Evolutionary conservation across 2,888 invertebrate genomes (phyloP).

Genomic region (Drosophila prostipennis): DNA sequence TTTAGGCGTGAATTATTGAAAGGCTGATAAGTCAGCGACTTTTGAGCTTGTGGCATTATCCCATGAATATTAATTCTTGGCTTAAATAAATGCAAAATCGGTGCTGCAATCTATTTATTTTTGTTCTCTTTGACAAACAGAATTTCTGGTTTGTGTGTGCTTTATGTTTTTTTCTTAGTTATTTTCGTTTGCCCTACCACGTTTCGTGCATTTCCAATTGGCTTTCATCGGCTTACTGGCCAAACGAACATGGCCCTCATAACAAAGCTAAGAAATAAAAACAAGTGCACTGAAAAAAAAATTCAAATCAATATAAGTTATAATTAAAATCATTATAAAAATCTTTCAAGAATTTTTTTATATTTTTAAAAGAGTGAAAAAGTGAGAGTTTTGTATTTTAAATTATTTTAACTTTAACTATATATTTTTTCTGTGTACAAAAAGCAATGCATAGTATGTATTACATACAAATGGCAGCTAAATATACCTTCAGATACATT

Average conservation of each 20-base stretch:
- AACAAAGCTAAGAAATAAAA: slow-evolving; percentile 24
- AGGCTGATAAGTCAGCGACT: slow-evolving; percentile 29
- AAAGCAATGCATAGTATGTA: not conserved
- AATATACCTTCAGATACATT: slow-evolving; percentile 33
- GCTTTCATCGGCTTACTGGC: slow-evolving; percentile 50
- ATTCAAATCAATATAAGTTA: too few relatives aligned
- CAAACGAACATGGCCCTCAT: slow-evolving; percentile 39
- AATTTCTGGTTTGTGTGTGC: slow-evolving; percentile 19
- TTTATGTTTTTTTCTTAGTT: not conserved
- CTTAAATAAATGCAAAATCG: slow-evolving; percentile 2
- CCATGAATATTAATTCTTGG: slow-evolving; percentile 28
- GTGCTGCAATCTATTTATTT: not conserved
- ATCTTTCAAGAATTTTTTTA: not conserved
- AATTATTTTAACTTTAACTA: too few relatives aligned
- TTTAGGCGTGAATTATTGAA: slow-evolving; percentile 30
- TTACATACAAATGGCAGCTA: slow-evolving; percentile 7
- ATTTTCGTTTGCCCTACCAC: slow-evolving; percentile 40
- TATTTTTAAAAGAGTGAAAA: not conserved
- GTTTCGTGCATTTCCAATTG: slow-evolving; percentile 69
- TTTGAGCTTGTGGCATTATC: slow-evolving; percentile 8
- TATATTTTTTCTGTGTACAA: not conserved
- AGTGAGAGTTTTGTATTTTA: not conserved
- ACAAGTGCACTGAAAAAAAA: slow-evolving; percentile 1
- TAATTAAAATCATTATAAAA: too few relatives aligned
- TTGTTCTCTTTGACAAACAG: slow-evolving; percentile 10